phyloP scores from a whole-genome alignment of 1,140 invertebrate species.

The Drosophila paulistorum region DNA sequence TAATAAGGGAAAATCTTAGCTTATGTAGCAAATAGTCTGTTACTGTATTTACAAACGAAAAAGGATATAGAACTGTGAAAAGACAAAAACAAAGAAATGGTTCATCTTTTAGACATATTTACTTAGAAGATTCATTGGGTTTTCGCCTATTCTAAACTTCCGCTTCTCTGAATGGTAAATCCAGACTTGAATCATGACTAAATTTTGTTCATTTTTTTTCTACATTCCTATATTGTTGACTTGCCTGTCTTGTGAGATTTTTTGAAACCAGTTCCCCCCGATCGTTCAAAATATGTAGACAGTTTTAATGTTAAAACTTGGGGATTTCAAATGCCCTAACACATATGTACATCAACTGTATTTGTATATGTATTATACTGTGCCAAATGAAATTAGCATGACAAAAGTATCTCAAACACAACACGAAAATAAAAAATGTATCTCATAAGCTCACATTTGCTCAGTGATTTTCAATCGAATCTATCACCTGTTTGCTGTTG shows the following conservation, averaged over 20 bases:
- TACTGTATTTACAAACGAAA: too few species aligned
- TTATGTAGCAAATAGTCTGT: too few species aligned
- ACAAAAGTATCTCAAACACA: conserved; percentile 32
- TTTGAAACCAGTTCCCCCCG: neutral
- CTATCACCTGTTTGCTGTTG: conserved; percentile 31
- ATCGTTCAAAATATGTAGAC: neutral
- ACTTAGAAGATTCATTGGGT: neutral
- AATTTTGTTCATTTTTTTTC: neutral
- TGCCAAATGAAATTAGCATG: conserved; percentile 51
- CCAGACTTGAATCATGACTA: neutral
- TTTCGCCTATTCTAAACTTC: neutral
- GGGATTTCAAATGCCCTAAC: neutral
- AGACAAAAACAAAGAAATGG: too few species aligned
- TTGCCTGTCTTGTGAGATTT: conserved; percentile 1
- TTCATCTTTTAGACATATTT: too few species aligned
- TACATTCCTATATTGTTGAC: neutral
- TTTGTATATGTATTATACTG: neutral
- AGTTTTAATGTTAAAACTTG: neutral
- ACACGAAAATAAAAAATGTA: neutral
- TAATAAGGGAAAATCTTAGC: too few species aligned
- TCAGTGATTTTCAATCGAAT: conserved; percentile 49
- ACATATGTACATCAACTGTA: neutral
- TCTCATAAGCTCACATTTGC: conserved; percentile 39
- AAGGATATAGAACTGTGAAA: too few species aligned
- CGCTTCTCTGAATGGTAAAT: neutral